A percentile compares a stretch with the other conserved stretches of the same genome.
Evolutionary conservation across 2,888 invertebrate species (phyloP).

Genomic region (Hoplodrina blanda): DNA sequence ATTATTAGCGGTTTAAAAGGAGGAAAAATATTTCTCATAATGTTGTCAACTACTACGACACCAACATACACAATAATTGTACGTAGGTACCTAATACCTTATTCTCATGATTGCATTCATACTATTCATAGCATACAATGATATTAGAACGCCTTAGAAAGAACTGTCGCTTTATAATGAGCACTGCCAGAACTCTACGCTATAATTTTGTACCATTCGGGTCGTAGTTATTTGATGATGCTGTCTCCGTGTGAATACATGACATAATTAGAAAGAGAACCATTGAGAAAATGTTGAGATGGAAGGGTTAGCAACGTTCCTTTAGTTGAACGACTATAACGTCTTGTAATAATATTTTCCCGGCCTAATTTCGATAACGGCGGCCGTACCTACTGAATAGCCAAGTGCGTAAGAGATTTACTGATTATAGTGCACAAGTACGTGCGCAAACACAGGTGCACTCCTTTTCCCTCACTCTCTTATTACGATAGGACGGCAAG

Average conservation of each 20-base stretch:
- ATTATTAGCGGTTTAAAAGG: neutral
- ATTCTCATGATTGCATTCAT: slow-evolving; percentile 13
- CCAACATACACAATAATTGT: neutral
- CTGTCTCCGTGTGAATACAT: slow-evolving; percentile 6
- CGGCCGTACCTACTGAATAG: too few species aligned
- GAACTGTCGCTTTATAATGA: slow-evolving; percentile 23
- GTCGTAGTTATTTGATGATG: slow-evolving; percentile 36
- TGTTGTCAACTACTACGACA: slow-evolving; percentile 4
- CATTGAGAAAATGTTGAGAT: slow-evolving; percentile 1
- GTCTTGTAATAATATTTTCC: neutral
- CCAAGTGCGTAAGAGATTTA: too few species aligned
- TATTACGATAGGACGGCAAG: too few species aligned
- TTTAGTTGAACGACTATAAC: slow-evolving; percentile 3
- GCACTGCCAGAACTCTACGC: slow-evolving; percentile 14
- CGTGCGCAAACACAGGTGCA: too few species aligned
- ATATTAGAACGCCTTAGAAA: slow-evolving; percentile 4
- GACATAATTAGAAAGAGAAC: slow-evolving; percentile 26
- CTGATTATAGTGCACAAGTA: too few species aligned
- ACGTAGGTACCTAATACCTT: neutral
- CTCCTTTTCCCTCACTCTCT: too few species aligned
- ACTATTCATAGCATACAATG: neutral
- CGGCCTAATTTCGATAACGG: neutral
- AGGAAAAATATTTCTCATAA: neutral
- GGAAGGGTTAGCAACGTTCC: slow-evolving; percentile 4
- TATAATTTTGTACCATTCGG: slow-evolving; percentile 43